Conservation (phyloP, 2,113 vertebrate species). For the Gracilinanus agilis region DNA sequence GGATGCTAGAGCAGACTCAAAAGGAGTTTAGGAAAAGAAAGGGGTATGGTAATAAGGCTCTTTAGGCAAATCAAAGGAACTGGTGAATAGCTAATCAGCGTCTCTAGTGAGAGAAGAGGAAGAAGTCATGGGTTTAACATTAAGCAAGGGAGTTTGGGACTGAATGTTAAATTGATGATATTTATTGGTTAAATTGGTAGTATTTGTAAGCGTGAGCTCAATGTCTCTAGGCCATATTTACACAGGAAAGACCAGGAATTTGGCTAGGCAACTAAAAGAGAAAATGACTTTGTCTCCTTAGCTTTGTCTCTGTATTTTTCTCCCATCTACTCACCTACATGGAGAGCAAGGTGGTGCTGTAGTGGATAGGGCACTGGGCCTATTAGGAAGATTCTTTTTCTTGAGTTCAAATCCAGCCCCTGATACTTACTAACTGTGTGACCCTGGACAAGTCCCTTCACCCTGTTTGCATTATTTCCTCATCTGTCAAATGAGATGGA, state of each 20-base stretch:
- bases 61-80: neutral
- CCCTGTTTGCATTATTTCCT: neutral
- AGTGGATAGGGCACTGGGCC: neutral
- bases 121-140: neutral
- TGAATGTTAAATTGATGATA: neutral
- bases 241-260: neutral
- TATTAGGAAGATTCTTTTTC: neutral
- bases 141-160: neutral
- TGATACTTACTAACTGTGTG: neutral
- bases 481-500: neutral
- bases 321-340: neutral
- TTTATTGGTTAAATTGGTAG: neutral
- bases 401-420: neutral
- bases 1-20: neutral
- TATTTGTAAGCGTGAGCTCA: neutral
- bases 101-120: neutral
- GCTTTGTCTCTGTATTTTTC: neutral
- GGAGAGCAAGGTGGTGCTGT: neutral
- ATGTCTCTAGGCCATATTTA: neutral
- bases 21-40: neutral
- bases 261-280: neutral
- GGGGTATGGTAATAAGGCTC: neutral
- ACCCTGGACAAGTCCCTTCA: neutral
- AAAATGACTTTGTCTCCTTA: neutral
- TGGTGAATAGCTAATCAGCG: neutral